Percentiles rank a stretch among this genome's conserved stretches.
Conservation (phyloP, 2,113 vertebrate species). For the Nothoprocta pentlandii region DNA sequence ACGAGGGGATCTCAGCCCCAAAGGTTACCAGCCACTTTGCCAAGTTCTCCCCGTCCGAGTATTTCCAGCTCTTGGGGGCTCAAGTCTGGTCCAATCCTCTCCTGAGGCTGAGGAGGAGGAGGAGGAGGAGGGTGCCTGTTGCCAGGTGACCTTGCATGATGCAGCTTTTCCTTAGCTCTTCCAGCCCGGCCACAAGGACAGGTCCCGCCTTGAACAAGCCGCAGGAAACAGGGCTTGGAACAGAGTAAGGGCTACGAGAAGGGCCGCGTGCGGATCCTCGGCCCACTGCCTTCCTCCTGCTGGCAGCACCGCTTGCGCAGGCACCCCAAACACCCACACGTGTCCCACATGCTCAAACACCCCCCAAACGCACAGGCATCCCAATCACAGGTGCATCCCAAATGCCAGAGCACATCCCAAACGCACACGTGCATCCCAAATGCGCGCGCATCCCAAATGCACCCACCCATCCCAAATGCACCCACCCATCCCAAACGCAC, state of each 20-base stretch:
- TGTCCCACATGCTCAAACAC: too few species aligned
- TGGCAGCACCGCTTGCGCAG: background rate
- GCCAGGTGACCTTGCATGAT: background rate
- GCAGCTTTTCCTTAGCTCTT: background rate
- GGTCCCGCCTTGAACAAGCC: accelerated
- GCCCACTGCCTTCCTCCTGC: background rate
- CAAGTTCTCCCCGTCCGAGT: background rate
- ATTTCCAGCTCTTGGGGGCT: background rate
- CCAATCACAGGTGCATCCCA: too few species aligned
- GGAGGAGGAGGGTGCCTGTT: background rate
- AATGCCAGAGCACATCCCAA: too few species aligned
- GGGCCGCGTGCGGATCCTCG: background rate
- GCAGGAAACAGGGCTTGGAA: background rate
- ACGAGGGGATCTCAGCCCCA: background rate
- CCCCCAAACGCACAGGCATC: too few species aligned
- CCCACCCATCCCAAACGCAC: too few species aligned
- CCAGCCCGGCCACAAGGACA: background rate
- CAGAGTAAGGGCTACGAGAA: background rate
- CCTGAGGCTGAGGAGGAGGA: background rate
- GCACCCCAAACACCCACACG: background rate
- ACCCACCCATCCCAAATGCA: too few species aligned
- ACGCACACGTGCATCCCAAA: too few species aligned
- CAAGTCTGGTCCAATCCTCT: background rate
- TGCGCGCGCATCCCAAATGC: too few species aligned
- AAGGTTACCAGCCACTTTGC: background rate